Evolutionary conservation across 1,140 invertebrate species (phyloP).

Genomic region (Musca vetustissima): DNA sequence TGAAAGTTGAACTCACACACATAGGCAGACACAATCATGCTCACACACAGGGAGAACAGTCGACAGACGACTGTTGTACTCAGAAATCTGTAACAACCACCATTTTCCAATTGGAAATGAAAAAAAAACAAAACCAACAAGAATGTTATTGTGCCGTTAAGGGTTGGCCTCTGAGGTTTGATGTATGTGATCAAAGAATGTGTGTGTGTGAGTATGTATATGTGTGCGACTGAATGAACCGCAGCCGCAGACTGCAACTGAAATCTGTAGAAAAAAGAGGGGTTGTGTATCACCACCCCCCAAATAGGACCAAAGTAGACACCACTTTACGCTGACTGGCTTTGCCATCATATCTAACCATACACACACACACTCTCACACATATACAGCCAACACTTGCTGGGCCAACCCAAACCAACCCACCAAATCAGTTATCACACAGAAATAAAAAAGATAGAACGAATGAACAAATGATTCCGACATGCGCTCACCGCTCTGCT

Average conservation of each 20-base stretch:
- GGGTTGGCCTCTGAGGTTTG: conserved; percentile 3
- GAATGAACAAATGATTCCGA: neutral
- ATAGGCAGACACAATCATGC: neutral
- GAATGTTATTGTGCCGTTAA: neutral
- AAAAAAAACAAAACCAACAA: neutral
- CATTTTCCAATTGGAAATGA: conserved; percentile 39
- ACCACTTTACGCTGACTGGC: too few species aligned
- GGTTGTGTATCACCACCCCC: too few species aligned
- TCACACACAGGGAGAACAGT: neutral
- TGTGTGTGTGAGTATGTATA: too few species aligned
- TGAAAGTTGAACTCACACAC: neutral
- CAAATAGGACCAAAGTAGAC: too few species aligned
- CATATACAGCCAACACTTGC: conserved; percentile 4
- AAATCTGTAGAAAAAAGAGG: too few species aligned
- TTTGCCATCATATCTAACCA: too few species aligned
- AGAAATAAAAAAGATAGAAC: neutral
- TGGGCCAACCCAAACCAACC: neutral
- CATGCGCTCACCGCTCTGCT: neutral
- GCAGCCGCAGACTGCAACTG: too few species aligned
- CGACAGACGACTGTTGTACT: neutral
- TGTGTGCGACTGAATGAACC: too few species aligned
- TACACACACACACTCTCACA: conserved; percentile 16
- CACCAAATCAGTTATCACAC: neutral
- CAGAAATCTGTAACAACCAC: conserved; percentile 31
- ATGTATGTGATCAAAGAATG: too few species aligned